Percentiles rank a stretch among this genome's conserved stretches.
Evolutionary conservation across 2,113 vertebrate genomes (phyloP).

Genomic region (Sitta europaea): DNA sequence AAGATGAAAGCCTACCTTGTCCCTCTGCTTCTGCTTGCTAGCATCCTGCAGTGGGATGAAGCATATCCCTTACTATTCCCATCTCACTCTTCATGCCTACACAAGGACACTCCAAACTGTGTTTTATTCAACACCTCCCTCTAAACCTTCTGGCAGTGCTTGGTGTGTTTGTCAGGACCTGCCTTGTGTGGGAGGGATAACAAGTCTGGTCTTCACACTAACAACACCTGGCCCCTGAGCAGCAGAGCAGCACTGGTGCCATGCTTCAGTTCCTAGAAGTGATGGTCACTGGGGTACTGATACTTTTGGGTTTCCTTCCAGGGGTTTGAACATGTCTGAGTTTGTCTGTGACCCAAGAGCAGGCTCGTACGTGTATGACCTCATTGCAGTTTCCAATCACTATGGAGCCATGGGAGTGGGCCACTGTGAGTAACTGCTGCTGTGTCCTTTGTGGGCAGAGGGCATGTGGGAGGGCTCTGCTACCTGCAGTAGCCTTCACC

Average conservation of each 20-base stretch:
- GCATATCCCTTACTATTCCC: not conserved
- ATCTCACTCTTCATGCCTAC: not conserved
- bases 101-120: not conserved
- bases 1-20: not conserved
- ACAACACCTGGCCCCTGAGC: not conserved
- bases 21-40: not conserved
- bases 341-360: conserved; percentile 91
- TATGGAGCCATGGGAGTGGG: conserved; percentile 97
- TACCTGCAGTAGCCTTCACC: not conserved
- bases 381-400: conserved; percentile 94
- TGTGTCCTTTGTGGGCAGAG: not conserved
- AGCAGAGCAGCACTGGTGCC: not conserved
- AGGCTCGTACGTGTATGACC: conserved; percentile 88
- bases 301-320: conserved; percentile 50
- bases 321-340: conserved; percentile 93
- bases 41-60: not conserved
- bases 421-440: conserved; percentile 85
- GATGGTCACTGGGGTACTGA: not conserved
- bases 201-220: not conserved
- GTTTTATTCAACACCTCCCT: not conserved
- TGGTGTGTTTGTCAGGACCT: not conserved
- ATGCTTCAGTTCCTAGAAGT: not conserved
- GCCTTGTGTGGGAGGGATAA: not conserved
- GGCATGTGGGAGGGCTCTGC: not conserved
- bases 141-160: not conserved